Base-by-base conservation (phyloP, 2,113 vertebrate genomes). In the Rhea pennata region DNA sequence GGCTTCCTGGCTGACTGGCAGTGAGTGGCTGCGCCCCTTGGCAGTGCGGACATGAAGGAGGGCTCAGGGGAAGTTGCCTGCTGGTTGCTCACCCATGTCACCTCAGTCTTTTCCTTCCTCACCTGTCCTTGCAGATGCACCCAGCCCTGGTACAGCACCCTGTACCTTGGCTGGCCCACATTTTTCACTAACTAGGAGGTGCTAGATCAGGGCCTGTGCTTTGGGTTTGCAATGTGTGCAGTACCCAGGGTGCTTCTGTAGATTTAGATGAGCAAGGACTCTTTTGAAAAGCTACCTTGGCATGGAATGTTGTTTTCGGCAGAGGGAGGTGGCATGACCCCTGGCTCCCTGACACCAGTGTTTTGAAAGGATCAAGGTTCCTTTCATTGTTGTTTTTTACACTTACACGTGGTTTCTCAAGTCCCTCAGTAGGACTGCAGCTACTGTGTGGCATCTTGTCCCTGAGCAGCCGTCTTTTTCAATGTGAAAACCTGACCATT, bases 181-280 rank as follows among this genome's bases (percentile, higher is more conserved):
- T 1, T 5, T 24, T n/a, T 85, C 22, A 36, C 51, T 27, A 3
- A 21, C 31, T 53, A 58, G 4, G 44, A 20, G 65, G 20, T 36
- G 48, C 40, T 11, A 31, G 5, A 21, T 62, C 5, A 1, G 23
- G 50, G 58, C 42, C 17, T 15, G 46, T 4, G 2, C 23, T 44
- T n/a, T 24, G 15, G 44, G 8, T 56, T 40, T 46, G 48, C 62
- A 7, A 0, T 14, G 27, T 66, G 12, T 0, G 0, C 0, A 0
- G 66, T 42, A 36, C 46, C 46, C 70, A 16, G 39, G 1, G 75
- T 2, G 5, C 39, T n/a, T 62, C 66, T 84, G 79, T 61, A 76
- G n/a, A 59, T 46, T 61, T 64, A 75, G 81, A 53, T 79, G 12
- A 73, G 58, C 64, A 8, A 74, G 20, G 36, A 23, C 56, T 75